Evolutionary conservation across 2,797 vertebrate genomes (phyloP), one percentile per base, ranked within the genome.

Genomic region (Pipistrellus pipistrellus): DNA sequence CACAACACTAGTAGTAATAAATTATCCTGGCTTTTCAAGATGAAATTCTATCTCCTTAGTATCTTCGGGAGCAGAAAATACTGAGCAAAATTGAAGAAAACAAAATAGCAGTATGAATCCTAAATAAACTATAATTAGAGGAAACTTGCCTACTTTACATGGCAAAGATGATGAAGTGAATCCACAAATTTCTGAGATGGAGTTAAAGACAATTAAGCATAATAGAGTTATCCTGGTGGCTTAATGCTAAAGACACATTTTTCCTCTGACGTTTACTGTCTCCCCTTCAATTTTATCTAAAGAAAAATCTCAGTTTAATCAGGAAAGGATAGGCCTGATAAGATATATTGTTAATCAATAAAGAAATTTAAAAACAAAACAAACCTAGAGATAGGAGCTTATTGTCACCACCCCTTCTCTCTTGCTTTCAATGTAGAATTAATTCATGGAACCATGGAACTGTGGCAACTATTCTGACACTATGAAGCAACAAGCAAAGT

Each of bases 1-100:
- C 90, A 95, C 87, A 68, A 96, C 91, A 94, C 77, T 97, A 97
- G 97, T 97, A 95, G 98, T 97, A 97, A 97, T 96, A 96, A 97
- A 97, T 55, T 44, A 2, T 80, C 88, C 84, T 97, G 51, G 95
- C 96, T 97, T 97, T 97, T 97, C 92, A 96, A 97, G 96, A 97
- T 95, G 94, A 95, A 92, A 81, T 90, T 91, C 75, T 91, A 62
- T 83, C 90, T 96, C 88, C 55, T 48, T 77, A 88, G 93, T 93
- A 94, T 94, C n/a, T 57, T 86, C 46, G 17, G 15, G 62, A 89
- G 59, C 53, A 89, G 80, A 95, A 96, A 94, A 93, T 64, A 89
- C 6, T 62, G 46, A 62, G 53, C n/a, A 91, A 97, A 92, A 81
- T 14, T 57, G 15, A 32, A 57, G 77, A n/a, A 88, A 95, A 57